Base-by-base conservation (phyloP, 2,888 invertebrate species). In the Anoplius nigerrimus region DNA sequence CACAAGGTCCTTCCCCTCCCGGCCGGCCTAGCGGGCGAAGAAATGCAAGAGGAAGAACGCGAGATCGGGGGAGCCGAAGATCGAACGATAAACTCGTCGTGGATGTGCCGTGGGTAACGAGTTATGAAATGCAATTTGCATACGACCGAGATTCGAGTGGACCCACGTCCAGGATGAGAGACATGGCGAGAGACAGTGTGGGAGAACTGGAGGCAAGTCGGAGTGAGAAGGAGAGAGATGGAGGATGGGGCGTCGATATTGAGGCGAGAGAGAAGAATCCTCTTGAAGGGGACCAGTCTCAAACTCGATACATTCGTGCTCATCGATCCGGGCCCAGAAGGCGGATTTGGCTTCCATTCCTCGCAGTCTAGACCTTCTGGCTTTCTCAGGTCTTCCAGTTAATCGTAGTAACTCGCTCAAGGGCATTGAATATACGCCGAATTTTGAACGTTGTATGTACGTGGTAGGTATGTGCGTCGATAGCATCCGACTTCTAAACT, bases 81-180 rank as follows among this genome's bases (percentile, higher is more conserved):
- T 72, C 60, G 48, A 57, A 45, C 34, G 71, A 73, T 67, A 78
- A 74, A 78, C 68, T 69, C 65, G 54, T 54, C 56, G 59, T 22
- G 71, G 55, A 62, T 62, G 42, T 53, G 58, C 71, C 59, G 46
- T 46, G 66, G 69, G 71, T 81, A 80, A 80, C 82, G 79, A 84
- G 82, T 83, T 84, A 84, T 83, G 84, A 86, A 86, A 84, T 80
- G 83, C 79, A 76, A 82, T 86, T 85, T 86, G 80, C 86, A 85
- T 83, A 78, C 75, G 79, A 61, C 73, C 75, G 76, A 78, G 77
- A 79, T 76, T 74, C 74, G 69, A 46, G 63, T 43, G 66, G 58
- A 58, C 43, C 61, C 48, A 57, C 48, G 59, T 21, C 15, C 60
- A 51, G 45, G 66, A 52, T 34, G 18, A 48, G 20, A 16, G 48